Evolutionary conservation across 2,888 invertebrate genomes (phyloP), one percentile per base, ranked within the genome.

Genomic region (Dinocampus coccinellae): DNA sequence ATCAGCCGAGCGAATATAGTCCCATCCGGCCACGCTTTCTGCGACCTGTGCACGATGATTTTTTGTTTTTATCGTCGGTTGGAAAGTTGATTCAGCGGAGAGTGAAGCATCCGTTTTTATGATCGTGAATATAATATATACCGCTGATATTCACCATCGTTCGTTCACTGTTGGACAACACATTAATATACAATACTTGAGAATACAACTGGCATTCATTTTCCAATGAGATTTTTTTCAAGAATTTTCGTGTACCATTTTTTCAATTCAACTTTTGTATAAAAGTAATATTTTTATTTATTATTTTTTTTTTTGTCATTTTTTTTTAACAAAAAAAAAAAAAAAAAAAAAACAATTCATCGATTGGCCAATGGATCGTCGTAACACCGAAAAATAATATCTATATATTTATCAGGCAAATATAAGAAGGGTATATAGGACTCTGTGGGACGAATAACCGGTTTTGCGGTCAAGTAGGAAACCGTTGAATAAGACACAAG

Each of bases 11-110:
- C 83, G 81, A 80, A 75, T n/a, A n/a, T 77, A 78, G 79, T 70
- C 74, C 79, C 80, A 84, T 86, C 85, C 85, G 83, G 84, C 82
- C 85, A 85, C 83, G 83, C 83, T 85, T 85, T 85, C 84, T 83
- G 84, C 81, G 82, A 81, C 82, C 53, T 62, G 72, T 64, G 33
- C 47, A 6, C 70, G 34, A 47, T 68, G 33, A 63, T 71, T 34
- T n/a, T n/a, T n/a, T n/a, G n/a, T n/a, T 73, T 72, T 26, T 47
- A 62, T 34, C 69, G 58, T 57, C 69, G 65, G 72, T 75, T 65
- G 57, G 68, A 72, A 72, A 75, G 75, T 70, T 71, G 68, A 73
- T 74, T 72, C 73, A 61, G 63, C 55, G 70, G 39, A 74, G 72
- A 60, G 61, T 42, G 20, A 34, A 9, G 34, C 53, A 61, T 26